These are phyloP conservation scores for Dione juno DNA, from an alignment of 2,888 invertebrate species.

Conservation along the genomic window DNA sequence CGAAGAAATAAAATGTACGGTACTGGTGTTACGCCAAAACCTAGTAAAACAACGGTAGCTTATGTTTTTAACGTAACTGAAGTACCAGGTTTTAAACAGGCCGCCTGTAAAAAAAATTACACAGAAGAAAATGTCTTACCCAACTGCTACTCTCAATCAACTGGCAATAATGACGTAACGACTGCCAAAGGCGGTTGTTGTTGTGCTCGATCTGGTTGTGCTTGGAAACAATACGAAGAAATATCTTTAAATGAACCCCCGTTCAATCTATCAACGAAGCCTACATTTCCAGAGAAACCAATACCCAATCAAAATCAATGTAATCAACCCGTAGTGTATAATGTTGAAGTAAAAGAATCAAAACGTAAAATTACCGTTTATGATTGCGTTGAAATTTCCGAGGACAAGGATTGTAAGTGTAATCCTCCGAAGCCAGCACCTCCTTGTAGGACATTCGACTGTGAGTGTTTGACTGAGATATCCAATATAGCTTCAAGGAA, in stretches of 20 bases:
- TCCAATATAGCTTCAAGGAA: conserved; percentile 63
- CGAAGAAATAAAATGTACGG: conserved; percentile 56
- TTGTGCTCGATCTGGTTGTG: conserved; percentile 47
- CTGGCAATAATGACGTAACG: conserved; percentile 33
- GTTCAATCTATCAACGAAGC: conserved; percentile 40
- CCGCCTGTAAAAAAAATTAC: conserved; percentile 57
- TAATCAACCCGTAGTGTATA: conserved; percentile 51
- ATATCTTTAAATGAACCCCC: conserved; percentile 43
- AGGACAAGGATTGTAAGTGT: conserved; percentile 73
- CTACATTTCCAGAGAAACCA: conserved; percentile 44
- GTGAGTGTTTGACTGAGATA: conserved; percentile 66
- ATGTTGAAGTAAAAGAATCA: conserved; percentile 50
- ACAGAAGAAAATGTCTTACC: conserved; percentile 54
- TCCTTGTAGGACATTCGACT: conserved; percentile 73
- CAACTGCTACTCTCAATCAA: conserved; percentile 45
- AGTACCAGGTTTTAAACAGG: conserved; percentile 56
- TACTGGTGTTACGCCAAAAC: conserved; percentile 60
- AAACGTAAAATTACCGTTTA: conserved; percentile 53
- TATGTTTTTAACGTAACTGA: conserved; percentile 60
- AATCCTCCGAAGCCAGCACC: conserved; percentile 68
- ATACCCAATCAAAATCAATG: conserved; percentile 49
- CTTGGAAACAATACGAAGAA: conserved; percentile 36
- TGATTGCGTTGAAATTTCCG: conserved; percentile 59
- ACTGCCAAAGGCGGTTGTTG: conserved; percentile 49
- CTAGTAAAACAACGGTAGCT: conserved; percentile 57